Evolutionary conservation across 2,113 vertebrate species (phyloP).

Genomic region (Salvator merianae): DNA sequence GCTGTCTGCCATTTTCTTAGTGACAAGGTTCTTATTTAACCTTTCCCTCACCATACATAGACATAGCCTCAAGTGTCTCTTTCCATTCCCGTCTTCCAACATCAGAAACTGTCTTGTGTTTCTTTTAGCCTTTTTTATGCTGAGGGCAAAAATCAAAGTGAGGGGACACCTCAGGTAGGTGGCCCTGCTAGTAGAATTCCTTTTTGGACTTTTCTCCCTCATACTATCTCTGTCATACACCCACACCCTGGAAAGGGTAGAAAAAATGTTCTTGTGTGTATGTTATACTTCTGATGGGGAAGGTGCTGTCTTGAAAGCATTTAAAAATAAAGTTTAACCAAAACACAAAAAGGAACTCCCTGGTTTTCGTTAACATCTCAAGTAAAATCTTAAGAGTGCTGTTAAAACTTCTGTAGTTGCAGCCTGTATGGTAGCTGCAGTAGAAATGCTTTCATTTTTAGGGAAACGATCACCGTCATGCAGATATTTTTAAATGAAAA

Average conservation of each 20-base stretch:
- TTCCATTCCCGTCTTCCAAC: background rate
- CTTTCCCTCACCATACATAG: background rate
- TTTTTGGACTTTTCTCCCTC: no score
- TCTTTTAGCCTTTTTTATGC: background rate
- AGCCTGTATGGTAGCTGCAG: background rate
- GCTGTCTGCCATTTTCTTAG: constrained; percentile 3
- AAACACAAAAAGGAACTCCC: background rate
- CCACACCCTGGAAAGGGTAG: no score
- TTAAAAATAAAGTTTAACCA: background rate
- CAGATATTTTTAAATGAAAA: no score
- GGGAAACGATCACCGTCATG: no score
- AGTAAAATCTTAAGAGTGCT: no score
- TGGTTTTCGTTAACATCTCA: background rate
- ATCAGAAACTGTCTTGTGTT: background rate
- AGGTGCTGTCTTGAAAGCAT: background rate
- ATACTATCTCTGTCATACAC: no score
- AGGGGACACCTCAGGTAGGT: background rate
- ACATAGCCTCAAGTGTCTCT: background rate
- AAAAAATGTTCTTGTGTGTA: background rate
- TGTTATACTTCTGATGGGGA: no score
- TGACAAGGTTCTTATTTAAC: background rate
- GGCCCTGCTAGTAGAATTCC: background rate
- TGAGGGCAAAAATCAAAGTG: no score
- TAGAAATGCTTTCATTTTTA: background rate
- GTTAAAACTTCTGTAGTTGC: background rate